phyloP scores from a whole-genome alignment of 2,797 vertebrate species.

The Enteromius trimaculatus region DNA sequence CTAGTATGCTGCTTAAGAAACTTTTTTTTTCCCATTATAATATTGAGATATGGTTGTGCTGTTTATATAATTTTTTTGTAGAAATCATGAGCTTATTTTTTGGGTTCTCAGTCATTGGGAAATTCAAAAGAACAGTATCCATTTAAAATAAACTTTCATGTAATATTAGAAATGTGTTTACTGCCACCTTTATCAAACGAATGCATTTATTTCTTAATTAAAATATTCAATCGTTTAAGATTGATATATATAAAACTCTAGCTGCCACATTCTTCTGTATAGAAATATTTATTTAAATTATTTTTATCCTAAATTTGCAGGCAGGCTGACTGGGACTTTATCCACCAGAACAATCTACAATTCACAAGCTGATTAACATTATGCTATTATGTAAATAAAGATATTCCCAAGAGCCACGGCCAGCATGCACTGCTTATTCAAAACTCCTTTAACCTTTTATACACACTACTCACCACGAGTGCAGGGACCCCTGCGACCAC shows the following conservation, averaged over 20 bases:
- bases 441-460: neutral
- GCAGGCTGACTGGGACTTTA: neutral
- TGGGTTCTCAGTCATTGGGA: neutral
- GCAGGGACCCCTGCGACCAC: constrained; percentile 87
- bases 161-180: neutral
- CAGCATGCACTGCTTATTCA: neutral
- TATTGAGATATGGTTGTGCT: neutral
- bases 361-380: constrained; percentile 5
- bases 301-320: neutral
- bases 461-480: constrained; percentile 82
- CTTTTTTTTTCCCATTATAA: neutral
- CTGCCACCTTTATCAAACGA: neutral
- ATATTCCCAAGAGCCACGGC: neutral
- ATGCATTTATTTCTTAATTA: neutral
- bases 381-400: neutral
- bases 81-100: neutral
- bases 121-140: neutral
- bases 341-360: neutral
- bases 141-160: neutral
- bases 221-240: neutral
- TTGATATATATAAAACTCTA: too few species aligned
- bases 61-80: neutral
- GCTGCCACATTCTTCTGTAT: neutral
- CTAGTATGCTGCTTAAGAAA: neutral
- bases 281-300: neutral